Conservation (phyloP, 2,888 invertebrate species). For the Crematogaster levior region DNA sequence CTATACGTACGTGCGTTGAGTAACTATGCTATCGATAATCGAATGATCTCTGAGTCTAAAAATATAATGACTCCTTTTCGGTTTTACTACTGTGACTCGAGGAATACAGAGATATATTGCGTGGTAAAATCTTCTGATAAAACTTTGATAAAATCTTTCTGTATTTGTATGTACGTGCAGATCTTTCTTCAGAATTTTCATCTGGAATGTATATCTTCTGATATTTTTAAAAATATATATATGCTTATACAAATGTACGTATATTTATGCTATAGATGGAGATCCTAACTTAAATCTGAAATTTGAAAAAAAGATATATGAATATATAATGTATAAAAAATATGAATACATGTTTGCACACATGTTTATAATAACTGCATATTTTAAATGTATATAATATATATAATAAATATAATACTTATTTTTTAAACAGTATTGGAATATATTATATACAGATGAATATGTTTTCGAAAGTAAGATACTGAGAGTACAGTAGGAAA, state of each 20-base stretch:
- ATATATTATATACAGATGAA: too few relatives aligned
- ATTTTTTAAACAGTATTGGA: too few relatives aligned
- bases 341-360: too few relatives aligned
- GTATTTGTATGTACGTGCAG: neutral
- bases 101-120: slow-evolving; percentile 49
- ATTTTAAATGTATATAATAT: too few relatives aligned
- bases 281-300: neutral
- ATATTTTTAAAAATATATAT: slow-evolving; percentile 18
- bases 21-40: slow-evolving; percentile 61
- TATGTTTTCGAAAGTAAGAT: neutral
- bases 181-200: neutral
- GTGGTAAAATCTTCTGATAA: too few relatives aligned
- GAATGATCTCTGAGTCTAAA: slow-evolving; percentile 59
- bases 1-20: slow-evolving; percentile 63
- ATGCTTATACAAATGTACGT: neutral
- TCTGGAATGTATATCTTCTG: slow-evolving; percentile 49
- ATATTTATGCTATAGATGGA: neutral
- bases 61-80: slow-evolving; percentile 56
- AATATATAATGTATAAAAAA: neutral
- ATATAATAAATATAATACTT: too few relatives aligned
- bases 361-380: too few relatives aligned
- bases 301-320: neutral
- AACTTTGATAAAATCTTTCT: slow-evolving; percentile 64
- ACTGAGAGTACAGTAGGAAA: neutral
- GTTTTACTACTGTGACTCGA: slow-evolving; percentile 43